Percentiles rank a stretch among this genome's conserved stretches.
These are phyloP conservation scores for Pantherophis vulpinus DNA, from an alignment of 2,797 vertebrate species.

Conservation along the genomic window DNA sequence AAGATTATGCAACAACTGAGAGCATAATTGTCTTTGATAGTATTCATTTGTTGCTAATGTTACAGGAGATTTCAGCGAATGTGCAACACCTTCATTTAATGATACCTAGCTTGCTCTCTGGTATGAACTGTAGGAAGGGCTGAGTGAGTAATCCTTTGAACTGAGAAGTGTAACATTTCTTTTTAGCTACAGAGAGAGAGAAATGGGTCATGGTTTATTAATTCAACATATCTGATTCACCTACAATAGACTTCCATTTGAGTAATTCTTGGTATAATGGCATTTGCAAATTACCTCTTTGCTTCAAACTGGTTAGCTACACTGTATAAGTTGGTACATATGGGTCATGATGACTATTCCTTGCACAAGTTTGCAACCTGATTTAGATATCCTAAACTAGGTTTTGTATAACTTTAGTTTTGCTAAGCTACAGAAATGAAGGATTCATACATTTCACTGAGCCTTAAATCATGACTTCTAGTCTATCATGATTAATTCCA, in stretches of 20 bases:
- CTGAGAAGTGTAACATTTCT: constrained; percentile 11
- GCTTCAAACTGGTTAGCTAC: not conserved
- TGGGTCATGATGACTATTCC: not conserved
- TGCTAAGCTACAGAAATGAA: not conserved
- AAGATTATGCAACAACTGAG: constrained; percentile 3
- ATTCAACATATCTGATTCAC: constrained; percentile 32
- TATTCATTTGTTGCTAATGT: constrained; percentile 5
- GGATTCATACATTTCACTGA: not conserved
- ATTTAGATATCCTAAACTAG: not conserved
- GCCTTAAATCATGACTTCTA: not conserved
- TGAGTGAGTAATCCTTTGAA: constrained; percentile 26
- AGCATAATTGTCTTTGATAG: not conserved
- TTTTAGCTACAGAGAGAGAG: constrained; percentile 42
- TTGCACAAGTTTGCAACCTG: not conserved
- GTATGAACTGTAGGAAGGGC: constrained; percentile 9
- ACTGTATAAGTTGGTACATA: not conserved
- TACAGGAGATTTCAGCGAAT: constrained; percentile 17
- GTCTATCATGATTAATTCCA: not conserved
- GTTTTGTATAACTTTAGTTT: not conserved
- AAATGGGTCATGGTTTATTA: constrained; percentile 19
- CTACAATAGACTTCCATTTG: not conserved
- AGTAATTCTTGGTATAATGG: not conserved
- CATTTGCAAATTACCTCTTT: not conserved
- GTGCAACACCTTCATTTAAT: constrained; percentile 19
- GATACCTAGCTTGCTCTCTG: not conserved